These are phyloP conservation scores for Brachylomia viminalis DNA, from an alignment of 2,888 invertebrate genomes.

Conservation along the genomic window DNA sequence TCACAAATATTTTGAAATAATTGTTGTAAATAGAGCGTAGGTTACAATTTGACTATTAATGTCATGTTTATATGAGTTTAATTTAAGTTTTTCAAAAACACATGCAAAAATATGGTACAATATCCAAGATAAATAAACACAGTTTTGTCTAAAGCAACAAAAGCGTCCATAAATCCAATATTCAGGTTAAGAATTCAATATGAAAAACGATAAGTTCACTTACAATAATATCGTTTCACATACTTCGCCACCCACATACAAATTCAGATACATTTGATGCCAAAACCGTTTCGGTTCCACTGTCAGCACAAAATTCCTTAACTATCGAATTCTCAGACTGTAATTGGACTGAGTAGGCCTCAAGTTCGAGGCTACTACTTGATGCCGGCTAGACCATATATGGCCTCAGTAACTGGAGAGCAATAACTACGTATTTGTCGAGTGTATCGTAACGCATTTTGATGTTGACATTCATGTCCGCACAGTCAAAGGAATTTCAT, in stretches of 20 bases:
- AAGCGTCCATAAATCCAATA: not conserved
- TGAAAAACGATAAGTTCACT: conserved; percentile 43
- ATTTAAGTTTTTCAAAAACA: not conserved
- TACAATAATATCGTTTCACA: conserved; percentile 52
- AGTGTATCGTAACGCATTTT: conserved; percentile 34
- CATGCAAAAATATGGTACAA: not conserved
- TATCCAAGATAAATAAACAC: not conserved
- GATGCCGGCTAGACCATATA: conserved; percentile 59
- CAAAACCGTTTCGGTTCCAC: conserved; percentile 33
- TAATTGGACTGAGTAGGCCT: conserved; percentile 62
- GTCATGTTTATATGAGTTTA: not conserved
- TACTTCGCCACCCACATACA: conserved; percentile 59
- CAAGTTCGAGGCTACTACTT: conserved; percentile 66
- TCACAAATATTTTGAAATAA: not conserved
- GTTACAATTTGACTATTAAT: not conserved
- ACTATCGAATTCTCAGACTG: conserved; percentile 59
- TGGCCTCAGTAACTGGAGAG: conserved; percentile 50
- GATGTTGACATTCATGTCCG: conserved; percentile 54
- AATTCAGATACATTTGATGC: conserved; percentile 29
- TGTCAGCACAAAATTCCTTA: conserved; percentile 51
- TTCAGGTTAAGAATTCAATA: conserved; percentile 22
- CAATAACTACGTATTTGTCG: conserved; percentile 34
- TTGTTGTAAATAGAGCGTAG: not conserved
- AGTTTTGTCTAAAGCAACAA: not conserved
- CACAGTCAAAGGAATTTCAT: conserved; percentile 40